Evolutionary conservation across 2,113 vertebrate species (phyloP).

Genomic region (Crotalus helleri): DNA sequence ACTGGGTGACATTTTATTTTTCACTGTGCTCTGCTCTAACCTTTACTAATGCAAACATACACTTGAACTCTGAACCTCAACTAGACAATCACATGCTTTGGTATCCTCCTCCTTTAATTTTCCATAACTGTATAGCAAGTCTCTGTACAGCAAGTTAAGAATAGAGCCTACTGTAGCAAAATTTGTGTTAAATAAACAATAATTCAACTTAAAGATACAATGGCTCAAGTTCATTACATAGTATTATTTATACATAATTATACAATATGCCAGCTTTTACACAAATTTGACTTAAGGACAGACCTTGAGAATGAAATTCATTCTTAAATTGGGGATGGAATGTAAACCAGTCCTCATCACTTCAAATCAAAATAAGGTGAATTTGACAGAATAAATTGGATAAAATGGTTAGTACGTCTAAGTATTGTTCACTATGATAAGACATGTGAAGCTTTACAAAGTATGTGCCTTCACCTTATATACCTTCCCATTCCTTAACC

Average conservation of each 20-base stretch:
- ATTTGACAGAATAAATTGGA: neutral
- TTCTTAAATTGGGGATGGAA: neutral
- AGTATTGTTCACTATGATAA: neutral
- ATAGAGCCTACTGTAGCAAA: neutral
- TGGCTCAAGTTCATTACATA: neutral
- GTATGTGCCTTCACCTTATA: conserved; percentile 7
- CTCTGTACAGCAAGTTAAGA: neutral
- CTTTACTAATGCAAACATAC: neutral
- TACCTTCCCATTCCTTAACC: conserved; percentile 31
- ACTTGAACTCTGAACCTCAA: neutral
- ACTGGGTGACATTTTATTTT: neutral
- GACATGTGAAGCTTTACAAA: conserved; percentile 20
- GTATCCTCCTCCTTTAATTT: neutral
- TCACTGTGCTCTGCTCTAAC: neutral
- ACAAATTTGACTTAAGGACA: neutral
- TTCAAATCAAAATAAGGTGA: rapidly evolving
- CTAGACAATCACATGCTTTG: neutral
- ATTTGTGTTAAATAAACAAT: neutral
- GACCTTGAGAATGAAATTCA: neutral
- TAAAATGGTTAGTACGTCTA: neutral
- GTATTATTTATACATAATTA: neutral
- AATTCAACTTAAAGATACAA: neutral
- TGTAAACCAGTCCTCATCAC: neutral
- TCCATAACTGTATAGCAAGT: neutral
- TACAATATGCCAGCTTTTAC: neutral